These are phyloP conservation scores for Perognathus longimembris DNA, from an alignment of 2,113 vertebrate species.

Conservation along the genomic window DNA sequence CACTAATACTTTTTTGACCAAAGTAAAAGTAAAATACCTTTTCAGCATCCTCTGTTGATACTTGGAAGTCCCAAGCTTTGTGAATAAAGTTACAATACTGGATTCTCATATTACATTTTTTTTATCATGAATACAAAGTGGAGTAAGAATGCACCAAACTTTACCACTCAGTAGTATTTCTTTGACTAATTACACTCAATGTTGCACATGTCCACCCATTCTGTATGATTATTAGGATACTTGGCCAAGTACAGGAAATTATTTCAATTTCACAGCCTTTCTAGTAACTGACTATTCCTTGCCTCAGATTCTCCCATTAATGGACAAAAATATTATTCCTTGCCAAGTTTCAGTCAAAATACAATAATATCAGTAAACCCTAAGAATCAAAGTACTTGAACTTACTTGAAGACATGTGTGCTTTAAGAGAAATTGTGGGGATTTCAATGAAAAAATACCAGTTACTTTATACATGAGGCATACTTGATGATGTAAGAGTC, in stretches of 20 bases:
- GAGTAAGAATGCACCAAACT: too few relatives aligned
- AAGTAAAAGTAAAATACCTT: too few relatives aligned
- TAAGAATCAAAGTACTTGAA: not conserved
- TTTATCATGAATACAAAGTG: too few relatives aligned
- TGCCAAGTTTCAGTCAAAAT: constrained; percentile 29
- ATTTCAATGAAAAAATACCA: not conserved
- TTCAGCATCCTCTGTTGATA: too few relatives aligned
- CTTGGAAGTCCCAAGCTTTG: too few relatives aligned
- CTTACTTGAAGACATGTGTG: not conserved
- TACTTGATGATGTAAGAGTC: not conserved
- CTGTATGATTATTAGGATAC: not conserved
- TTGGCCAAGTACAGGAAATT: not conserved
- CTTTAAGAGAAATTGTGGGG: not conserved
- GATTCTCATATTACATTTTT: too few relatives aligned
- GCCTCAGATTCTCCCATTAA: not conserved
- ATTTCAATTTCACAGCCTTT: not conserved
- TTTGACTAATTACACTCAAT: not conserved
- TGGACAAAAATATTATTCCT: not conserved
- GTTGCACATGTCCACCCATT: not conserved
- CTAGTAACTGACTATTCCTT: not conserved
- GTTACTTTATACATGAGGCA: not conserved
- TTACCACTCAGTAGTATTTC: too few relatives aligned
- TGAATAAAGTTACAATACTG: too few relatives aligned
- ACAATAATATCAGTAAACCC: not conserved
- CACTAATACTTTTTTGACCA: not conserved